phyloP scores from a whole-genome alignment of 2,797 vertebrate species.

The Rallus crepitans region DNA sequence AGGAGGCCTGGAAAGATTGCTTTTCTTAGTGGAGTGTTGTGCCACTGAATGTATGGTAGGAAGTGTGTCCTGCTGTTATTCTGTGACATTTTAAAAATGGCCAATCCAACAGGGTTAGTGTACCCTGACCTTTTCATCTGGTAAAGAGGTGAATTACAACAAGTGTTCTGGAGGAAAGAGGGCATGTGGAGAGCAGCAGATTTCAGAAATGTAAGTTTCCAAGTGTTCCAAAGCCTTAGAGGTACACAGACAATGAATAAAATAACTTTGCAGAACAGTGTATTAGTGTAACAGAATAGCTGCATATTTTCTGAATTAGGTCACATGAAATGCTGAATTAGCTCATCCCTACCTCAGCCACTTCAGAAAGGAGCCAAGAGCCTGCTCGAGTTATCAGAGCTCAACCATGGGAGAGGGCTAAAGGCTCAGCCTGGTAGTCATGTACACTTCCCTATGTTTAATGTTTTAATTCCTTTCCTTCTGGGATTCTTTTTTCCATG shows the following conservation, averaged over 20 bases:
- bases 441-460: not conserved
- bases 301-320: constrained; percentile 23
- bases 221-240: not conserved
- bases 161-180: not conserved
- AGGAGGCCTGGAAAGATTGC: not conserved
- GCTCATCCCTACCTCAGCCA: constrained; percentile 1
- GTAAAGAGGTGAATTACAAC: not conserved
- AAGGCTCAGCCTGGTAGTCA: not conserved
- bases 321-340: constrained; percentile 38
- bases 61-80: not conserved
- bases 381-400: not conserved
- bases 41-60: not conserved
- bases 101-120: not conserved
- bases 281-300: not conserved
- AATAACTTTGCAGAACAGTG: constrained; percentile 10
- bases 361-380: constrained; percentile 5
- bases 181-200: not conserved
- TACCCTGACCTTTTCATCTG: not conserved
- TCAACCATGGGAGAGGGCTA: not conserved
- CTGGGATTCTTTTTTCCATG: not conserved
- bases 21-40: not conserved
- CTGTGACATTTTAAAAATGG: not conserved
- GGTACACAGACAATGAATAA: not conserved
- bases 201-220: not conserved
- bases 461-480: not conserved